A percentile compares a stretch with the other conserved stretches of the same genome.
Conservation (phyloP, 2,797 vertebrate genomes). For the Coreius guichenoti region DNA sequence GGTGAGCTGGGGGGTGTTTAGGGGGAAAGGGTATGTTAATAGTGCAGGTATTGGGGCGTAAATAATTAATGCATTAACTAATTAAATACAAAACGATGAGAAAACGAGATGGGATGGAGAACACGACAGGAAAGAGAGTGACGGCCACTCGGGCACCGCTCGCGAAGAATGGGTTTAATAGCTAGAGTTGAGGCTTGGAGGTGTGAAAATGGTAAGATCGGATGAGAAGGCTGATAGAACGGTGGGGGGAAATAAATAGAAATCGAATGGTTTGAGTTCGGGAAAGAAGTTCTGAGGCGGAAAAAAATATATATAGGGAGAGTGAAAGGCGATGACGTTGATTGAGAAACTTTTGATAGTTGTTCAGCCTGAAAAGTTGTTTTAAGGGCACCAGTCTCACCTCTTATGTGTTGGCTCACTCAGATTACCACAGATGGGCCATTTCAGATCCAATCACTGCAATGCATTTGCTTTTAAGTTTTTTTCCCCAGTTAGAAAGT, state of each 20-base stretch:
- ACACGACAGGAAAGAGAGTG: conserved; percentile 63
- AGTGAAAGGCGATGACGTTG: conserved; percentile 77
- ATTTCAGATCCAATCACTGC: conserved; percentile 22
- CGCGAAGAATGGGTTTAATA: conserved; percentile 75
- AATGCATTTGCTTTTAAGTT: neutral
- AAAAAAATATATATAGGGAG: conserved; percentile 75
- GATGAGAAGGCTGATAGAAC: conserved; percentile 55
- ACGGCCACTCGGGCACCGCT: conserved; percentile 69
- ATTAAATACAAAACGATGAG: conserved; percentile 80
- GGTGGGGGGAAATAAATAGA: conserved; percentile 75
- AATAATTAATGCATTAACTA: conserved; percentile 84
- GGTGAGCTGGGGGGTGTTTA: conserved; percentile 65
- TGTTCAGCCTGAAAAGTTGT: conserved; percentile 81
- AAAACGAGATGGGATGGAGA: conserved; percentile 75
- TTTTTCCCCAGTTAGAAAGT: neutral
- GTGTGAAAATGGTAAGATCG: conserved; percentile 63
- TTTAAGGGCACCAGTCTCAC: conserved; percentile 55
- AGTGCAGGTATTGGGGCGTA: conserved; percentile 80
- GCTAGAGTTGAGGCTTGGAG: conserved; percentile 70
- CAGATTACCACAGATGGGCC: conserved; percentile 43
- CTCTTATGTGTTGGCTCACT: conserved; percentile 48
- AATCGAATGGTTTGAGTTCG: conserved; percentile 81
- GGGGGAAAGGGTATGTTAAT: conserved; percentile 72
- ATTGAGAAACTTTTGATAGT: conserved; percentile 85
- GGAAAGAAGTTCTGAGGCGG: conserved; percentile 78